These are phyloP conservation scores for Botia kubotai DNA, from an alignment of 2,797 vertebrate species.

Conservation along the genomic window DNA sequence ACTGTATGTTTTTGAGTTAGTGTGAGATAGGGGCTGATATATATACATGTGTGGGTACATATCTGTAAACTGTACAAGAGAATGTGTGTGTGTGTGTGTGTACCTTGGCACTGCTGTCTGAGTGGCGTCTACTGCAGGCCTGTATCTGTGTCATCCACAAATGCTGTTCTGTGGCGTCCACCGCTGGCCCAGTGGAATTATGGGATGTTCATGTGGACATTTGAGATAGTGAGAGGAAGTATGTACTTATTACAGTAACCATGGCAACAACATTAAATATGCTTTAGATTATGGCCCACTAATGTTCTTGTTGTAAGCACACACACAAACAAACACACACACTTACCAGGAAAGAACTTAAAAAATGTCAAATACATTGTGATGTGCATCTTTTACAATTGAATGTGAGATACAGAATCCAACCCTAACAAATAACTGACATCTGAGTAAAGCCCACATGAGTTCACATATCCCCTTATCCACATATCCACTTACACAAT, in stretches of 20 bases:
- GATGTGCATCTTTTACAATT: no score
- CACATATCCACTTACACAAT: no score
- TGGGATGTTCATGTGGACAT: not conserved
- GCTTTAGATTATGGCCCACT: not conserved
- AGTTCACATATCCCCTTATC: no score
- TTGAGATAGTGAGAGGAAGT: not conserved
- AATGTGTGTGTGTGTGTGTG: not conserved
- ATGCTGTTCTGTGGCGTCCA: slow-evolving; percentile 91
- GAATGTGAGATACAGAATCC: no score
- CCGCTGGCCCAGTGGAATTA: slow-evolving; percentile 74
- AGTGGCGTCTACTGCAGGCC: slow-evolving; percentile 91
- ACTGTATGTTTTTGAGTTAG: not conserved
- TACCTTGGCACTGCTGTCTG: slow-evolving; percentile 90
- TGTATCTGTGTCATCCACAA: slow-evolving; percentile 96
- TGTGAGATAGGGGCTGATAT: no score
- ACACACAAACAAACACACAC: not conserved
- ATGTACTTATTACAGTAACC: not conserved
- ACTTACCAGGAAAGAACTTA: not conserved
- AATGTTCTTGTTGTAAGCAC: not conserved
- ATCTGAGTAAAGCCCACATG: no score
- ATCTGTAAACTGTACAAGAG: not conserved
- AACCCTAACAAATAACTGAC: no score
- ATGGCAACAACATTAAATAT: slow-evolving; percentile 4
- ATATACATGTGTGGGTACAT: slow-evolving; percentile 7
- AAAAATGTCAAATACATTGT: no score